phyloP scores from a whole-genome alignment of 2,797 vertebrate species.

The Lutjanus argentimaculatus region DNA sequence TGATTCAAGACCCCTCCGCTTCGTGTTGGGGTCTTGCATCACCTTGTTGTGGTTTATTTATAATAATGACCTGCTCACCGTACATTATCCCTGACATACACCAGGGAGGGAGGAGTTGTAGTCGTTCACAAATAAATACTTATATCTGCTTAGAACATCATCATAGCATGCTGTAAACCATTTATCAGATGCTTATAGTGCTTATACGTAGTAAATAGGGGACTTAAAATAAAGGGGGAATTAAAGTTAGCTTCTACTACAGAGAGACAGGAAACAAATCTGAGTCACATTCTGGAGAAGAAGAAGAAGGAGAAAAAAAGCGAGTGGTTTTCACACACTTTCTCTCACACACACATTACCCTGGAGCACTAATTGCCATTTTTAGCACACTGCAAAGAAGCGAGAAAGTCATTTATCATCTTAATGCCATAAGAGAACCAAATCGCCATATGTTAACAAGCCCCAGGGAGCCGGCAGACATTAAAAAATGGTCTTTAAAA shows the following conservation, averaged over 20 bases:
- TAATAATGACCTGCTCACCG: no score
- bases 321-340: not conserved
- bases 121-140: not conserved
- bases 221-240: not conserved
- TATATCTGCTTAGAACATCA: not conserved
- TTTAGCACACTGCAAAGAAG: slow-evolving; percentile 52
- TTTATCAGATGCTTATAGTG: not conserved
- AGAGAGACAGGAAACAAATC: not conserved
- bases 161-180: not conserved
- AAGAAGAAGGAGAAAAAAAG: not conserved
- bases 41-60: no score
- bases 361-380: slow-evolving; percentile 56
- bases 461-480: slow-evolving; percentile 23
- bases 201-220: not conserved
- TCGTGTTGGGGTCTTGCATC: no score
- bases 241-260: not conserved
- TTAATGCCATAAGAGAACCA: slow-evolving; percentile 54
- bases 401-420: slow-evolving; percentile 63
- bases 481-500: slow-evolving; percentile 39
- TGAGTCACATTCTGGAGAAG: not conserved
- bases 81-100: no score
- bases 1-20: no score
- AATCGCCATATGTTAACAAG: slow-evolving; percentile 61
- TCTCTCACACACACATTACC: slow-evolving; percentile 23
- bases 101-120: not conserved